These are phyloP conservation scores for Amblyteles armatorius DNA, from an alignment of 2,888 invertebrate genomes.

Conservation along the genomic window DNA sequence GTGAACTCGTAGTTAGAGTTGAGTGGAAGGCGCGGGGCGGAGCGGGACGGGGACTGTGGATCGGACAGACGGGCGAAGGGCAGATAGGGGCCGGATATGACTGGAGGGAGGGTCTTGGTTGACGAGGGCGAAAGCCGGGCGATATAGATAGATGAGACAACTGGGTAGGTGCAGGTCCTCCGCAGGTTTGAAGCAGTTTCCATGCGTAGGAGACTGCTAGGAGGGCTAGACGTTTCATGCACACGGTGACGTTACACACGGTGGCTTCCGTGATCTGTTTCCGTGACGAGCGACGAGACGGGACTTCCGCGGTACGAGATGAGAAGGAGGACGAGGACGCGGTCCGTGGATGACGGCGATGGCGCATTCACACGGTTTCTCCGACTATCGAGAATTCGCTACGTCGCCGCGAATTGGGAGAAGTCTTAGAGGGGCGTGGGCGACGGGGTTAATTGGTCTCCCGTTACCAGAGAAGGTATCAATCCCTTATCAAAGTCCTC, in stretches of 20 bases:
- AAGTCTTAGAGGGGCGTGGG: not conserved
- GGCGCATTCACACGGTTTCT: not conserved
- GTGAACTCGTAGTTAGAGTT: constrained; percentile 72
- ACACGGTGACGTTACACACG: constrained; percentile 51
- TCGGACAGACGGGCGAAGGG: constrained; percentile 5
- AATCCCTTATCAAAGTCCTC: constrained; percentile 10
- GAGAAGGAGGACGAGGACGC: not conserved
- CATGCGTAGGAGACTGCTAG: not conserved
- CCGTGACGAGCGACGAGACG: constrained; percentile 52
- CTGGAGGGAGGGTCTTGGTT: constrained; percentile 48
- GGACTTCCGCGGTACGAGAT: not conserved
- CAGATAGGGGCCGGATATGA: constrained; percentile 30
- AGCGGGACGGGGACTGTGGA: not conserved
- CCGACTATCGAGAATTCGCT: constrained; percentile 11
- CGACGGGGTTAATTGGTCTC: not conserved
- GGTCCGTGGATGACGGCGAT: not conserved
- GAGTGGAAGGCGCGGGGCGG: constrained; percentile 51
- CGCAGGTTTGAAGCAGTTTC: not conserved
- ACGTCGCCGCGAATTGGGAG: not conserved
- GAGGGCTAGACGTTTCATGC: constrained; percentile 9
- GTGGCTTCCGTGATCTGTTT: constrained; percentile 66
- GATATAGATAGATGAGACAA: constrained; percentile 22
- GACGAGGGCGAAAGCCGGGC: constrained; percentile 12
- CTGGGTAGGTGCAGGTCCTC: not conserved
- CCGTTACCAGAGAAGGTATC: not conserved